These are phyloP conservation scores for Eristalis arbustorum DNA, from an alignment of 2,888 invertebrate genomes.

Conservation along the genomic window DNA sequence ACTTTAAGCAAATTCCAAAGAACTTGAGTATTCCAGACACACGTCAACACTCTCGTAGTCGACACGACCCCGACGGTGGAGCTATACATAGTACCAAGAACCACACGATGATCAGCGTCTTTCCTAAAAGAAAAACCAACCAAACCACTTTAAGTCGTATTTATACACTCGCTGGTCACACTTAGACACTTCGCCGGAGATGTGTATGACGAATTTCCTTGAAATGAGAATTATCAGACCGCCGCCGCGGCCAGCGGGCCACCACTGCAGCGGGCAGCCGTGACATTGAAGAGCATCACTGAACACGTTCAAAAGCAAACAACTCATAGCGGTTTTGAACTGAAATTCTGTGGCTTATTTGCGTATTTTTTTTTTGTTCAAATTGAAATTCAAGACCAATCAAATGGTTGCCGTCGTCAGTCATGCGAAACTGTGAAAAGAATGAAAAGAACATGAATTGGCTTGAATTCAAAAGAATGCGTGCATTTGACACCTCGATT, in stretches of 20 bases:
- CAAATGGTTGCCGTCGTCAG: background rate
- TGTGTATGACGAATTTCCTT: slow-evolving; percentile 12
- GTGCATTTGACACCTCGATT: slow-evolving; percentile 32
- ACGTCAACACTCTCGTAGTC: background rate
- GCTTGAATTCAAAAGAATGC: slow-evolving; percentile 6
- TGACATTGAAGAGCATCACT: slow-evolving; percentile 19
- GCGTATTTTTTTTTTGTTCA: background rate
- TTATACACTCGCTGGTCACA: background rate
- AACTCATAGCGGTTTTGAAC: slow-evolving; percentile 3
- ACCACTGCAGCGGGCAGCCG: background rate
- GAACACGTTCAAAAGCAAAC: slow-evolving; percentile 7
- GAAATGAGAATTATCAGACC: slow-evolving; percentile 1
- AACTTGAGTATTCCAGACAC: slow-evolving; percentile 27
- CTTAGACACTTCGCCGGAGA: background rate
- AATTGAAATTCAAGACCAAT: slow-evolving; percentile 18
- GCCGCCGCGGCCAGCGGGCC: background rate
- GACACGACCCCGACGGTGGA: background rate
- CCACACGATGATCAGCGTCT: background rate
- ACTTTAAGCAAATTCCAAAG: background rate
- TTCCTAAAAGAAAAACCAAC: background rate
- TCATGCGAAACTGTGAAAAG: background rate
- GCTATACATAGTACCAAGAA: slow-evolving; percentile 7
- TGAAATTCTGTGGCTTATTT: background rate
- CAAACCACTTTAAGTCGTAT: background rate
- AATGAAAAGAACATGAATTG: background rate